A percentile compares a stretch with the other conserved stretches of the same genome.
phyloP scores from a whole-genome alignment of 2,113 vertebrate species.

The Tachycineta bicolor region DNA sequence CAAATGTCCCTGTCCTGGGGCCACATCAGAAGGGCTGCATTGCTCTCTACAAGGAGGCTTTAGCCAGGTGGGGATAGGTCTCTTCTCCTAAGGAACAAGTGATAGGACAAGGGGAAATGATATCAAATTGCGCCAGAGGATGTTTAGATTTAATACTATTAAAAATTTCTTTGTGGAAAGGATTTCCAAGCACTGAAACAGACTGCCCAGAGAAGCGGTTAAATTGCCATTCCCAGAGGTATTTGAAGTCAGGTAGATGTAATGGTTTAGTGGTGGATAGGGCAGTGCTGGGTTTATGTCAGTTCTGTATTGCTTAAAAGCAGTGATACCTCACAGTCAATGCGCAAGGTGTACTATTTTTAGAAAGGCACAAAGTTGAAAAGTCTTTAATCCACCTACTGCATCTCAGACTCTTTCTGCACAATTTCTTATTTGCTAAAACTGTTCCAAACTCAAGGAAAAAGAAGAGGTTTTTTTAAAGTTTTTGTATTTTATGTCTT shows the following conservation, averaged over 20 bases:
- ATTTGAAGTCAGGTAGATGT: background rate
- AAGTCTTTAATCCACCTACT: background rate
- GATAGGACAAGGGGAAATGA: background rate
- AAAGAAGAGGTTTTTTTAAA: background rate
- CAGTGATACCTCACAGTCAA: rapidly evolving
- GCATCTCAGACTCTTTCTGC: background rate
- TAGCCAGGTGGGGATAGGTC: rapidly evolving
- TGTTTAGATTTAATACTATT: background rate
- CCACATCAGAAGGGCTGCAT: background rate
- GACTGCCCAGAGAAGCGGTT: background rate
- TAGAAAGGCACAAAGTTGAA: background rate
- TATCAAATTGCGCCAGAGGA: background rate
- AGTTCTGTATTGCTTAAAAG: rapidly evolving
- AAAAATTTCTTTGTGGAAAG: background rate
- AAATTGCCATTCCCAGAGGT: background rate
- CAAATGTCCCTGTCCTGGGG: background rate
- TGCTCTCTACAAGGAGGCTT: background rate
- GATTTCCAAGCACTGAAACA: background rate
- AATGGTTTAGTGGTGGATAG: background rate
- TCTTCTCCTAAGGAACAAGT: background rate
- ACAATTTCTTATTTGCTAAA: background rate
- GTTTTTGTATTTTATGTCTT: background rate
- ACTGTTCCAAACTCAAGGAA: background rate
- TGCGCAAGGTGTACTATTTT: rapidly evolving
- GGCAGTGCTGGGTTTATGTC: background rate